phyloP scores from a whole-genome alignment of 2,797 vertebrate species.

The Phoebastria nigripes region DNA sequence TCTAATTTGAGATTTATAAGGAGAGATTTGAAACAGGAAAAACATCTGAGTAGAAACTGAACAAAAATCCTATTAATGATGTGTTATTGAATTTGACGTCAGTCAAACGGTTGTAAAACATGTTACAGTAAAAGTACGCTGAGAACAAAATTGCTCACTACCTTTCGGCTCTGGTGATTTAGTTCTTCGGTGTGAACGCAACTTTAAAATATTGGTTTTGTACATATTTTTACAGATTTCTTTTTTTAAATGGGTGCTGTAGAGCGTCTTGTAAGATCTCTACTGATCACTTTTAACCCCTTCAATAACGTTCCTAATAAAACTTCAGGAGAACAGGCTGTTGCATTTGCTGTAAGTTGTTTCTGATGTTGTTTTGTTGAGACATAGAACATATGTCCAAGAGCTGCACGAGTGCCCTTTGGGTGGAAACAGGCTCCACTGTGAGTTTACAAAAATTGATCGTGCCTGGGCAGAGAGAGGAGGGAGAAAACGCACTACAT shows the following conservation, averaged over 20 bases:
- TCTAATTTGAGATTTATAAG: constrained; percentile 27
- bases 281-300: neutral
- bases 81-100: constrained; percentile 21
- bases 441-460: neutral
- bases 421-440: constrained; percentile 23
- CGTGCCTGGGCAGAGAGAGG: constrained; percentile 21
- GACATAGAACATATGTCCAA: neutral
- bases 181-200: neutral
- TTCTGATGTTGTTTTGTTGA: neutral
- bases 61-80: neutral
- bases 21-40: constrained; percentile 22
- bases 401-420: neutral
- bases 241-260: neutral
- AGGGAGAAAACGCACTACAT: neutral
- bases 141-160: neutral
- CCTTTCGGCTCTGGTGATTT: neutral
- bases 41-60: constrained; percentile 9
- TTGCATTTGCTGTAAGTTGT: neutral
- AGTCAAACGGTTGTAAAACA: neutral
- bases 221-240: neutral
- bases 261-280: neutral
- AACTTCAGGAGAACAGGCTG: neutral
- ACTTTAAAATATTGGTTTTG: neutral
- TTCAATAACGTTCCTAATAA: neutral
- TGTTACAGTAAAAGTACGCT: rapidly evolving